Evolutionary conservation across 2,888 invertebrate genomes (phyloP), one percentile per base, ranked within the genome.

Genomic region (Macaria liturata): DNA sequence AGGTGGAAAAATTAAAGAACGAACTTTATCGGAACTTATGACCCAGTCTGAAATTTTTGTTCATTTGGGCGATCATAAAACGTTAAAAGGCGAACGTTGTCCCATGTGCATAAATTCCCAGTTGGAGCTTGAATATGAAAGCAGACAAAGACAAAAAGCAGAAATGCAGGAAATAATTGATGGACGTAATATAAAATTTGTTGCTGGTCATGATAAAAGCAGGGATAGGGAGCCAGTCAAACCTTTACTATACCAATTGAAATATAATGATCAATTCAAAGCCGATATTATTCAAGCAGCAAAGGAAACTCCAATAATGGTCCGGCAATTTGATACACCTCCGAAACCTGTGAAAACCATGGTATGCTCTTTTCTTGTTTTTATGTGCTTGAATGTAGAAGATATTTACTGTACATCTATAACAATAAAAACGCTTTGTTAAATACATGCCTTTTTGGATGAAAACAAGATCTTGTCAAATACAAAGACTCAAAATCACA

Each of bases 241-340:
- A 30, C 80, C 81, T 40, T 54, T 75, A 45, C 58, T 78, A 46
- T 81, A 78, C 62, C 68, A 73, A 61, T 67, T 76, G 34, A 51
- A 49, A 4, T 74, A 63, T 61, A 61, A 73, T 42, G 69, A 45
- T 37, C 44, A 63, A 47, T 60, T 56, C 8, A 64, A 3, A 32
- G 39, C 37, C 43, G 47, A 55, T n/a, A 48, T 47, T 9, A 46
- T 31, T 39, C 30, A 55, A 43, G 48, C 34, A 48, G 45, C 51
- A 20, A 43, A 42, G 9, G 30, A 48, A 48, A 43, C 46, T 44
- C 47, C 37, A 3, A 8, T 32, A 30, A 4, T 32, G 3, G 31
- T 9, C 42, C 39, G 30, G 34, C n/a, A 44, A 9, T 39, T 34
- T 3, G 7, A 42, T 20, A 34, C 57, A 40, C 54, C 34, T 6